Percentiles rank a stretch among this genome's conserved stretches.
Conservation (phyloP, 2,113 vertebrate species). For the Suncus etruscus region DNA sequence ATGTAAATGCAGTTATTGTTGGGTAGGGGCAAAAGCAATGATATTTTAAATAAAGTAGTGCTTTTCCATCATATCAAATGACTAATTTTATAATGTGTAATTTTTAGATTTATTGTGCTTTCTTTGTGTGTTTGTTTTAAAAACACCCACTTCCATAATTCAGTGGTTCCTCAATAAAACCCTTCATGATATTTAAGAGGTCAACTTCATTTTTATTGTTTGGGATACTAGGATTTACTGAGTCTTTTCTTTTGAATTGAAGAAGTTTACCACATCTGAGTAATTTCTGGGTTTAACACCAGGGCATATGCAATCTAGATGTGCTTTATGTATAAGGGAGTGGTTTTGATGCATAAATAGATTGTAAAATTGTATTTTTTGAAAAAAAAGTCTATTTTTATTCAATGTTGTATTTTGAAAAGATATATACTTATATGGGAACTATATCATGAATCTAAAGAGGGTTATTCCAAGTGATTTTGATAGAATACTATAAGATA, state of each 20-base stretch:
- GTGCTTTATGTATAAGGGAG: background rate
- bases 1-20: background rate
- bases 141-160: background rate
- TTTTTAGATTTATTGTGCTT: background rate
- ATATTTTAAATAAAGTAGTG: background rate
- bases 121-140: background rate
- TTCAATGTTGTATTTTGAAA: conserved; percentile 33
- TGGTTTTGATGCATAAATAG: background rate
- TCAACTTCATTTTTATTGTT: conserved; percentile 15
- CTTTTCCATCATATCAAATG: background rate
- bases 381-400: conserved; percentile 34
- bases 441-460: background rate
- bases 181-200: background rate
- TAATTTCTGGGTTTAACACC: background rate
- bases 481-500: conserved; percentile 5
- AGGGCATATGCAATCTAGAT: background rate
- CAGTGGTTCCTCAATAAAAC: background rate
- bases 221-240: background rate
- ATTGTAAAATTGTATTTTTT: background rate
- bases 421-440: conserved; percentile 1
- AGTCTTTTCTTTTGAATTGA: conserved; percentile 8
- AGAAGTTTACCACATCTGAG: background rate
- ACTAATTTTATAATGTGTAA: background rate
- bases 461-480: background rate
- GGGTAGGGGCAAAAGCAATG: background rate